These are phyloP conservation scores for Eristalis tenax DNA, from an alignment of 2,888 invertebrate genomes.

Conservation along the genomic window DNA sequence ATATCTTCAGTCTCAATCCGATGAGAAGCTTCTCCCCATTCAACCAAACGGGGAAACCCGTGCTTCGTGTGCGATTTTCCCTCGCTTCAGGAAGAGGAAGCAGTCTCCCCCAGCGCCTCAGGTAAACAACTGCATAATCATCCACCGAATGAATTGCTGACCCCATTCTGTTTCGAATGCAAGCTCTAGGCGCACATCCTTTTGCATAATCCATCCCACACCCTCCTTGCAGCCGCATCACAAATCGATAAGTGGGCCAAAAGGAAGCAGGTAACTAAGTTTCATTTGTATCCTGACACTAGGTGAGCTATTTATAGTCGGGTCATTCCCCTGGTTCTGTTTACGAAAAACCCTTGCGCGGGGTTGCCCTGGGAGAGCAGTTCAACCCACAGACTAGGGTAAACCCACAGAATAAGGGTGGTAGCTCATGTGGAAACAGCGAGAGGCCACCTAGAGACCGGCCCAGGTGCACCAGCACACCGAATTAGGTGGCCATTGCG, in stretches of 20 bases:
- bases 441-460: too few species aligned
- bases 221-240: neutral
- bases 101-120: constrained; percentile 28
- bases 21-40: neutral
- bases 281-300: constrained; percentile 59
- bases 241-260: constrained; percentile 56
- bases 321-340: constrained; percentile 62
- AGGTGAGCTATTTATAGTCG: constrained; percentile 65
- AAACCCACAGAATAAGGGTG: constrained; percentile 35
- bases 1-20: neutral
- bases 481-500: constrained; percentile 50
- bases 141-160: constrained; percentile 56
- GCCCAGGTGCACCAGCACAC: constrained; percentile 40
- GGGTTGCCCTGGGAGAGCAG: neutral
- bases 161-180: constrained; percentile 42
- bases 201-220: neutral
- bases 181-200: constrained; percentile 3
- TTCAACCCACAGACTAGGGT: neutral
- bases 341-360: constrained; percentile 30
- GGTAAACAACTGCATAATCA: constrained; percentile 67
- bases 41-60: neutral
- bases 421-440: constrained; percentile 62
- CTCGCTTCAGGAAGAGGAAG: constrained; percentile 46
- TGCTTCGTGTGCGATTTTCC: neutral
- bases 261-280: constrained; percentile 63